Percentiles rank a stretch among this genome's conserved stretches.
Conservation (phyloP, 1,140 invertebrate genomes). For the Meloidogyne floridensis region DNA sequence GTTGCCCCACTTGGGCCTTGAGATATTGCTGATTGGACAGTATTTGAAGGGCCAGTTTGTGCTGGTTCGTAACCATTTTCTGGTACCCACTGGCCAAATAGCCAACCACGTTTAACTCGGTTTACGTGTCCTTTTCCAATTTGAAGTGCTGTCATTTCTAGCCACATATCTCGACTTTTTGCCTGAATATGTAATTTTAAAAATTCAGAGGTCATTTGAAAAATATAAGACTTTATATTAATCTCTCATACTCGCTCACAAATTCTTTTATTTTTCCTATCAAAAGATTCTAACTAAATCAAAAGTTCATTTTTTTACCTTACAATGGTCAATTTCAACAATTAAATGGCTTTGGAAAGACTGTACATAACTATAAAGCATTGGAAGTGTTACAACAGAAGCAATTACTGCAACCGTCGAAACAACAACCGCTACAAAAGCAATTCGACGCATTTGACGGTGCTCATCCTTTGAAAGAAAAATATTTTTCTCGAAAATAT, state of each 20-base stretch:
- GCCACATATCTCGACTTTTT: constrained; percentile 65
- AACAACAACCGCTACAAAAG: constrained; percentile 65
- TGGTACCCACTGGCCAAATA: constrained; percentile 66
- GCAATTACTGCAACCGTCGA: constrained; percentile 65
- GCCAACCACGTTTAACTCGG: constrained; percentile 63
- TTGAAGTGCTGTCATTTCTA: constrained; percentile 65
- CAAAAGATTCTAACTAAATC: no score
- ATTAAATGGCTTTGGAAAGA: constrained; percentile 65
- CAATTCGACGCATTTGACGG: constrained; percentile 65
- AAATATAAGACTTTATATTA: no score
- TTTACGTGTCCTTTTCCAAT: constrained; percentile 64
- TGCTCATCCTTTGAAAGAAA: constrained; percentile 16
- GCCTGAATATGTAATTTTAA: constrained; percentile 37
- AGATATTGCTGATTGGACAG: constrained; percentile 3
- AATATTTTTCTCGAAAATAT: not conserved
- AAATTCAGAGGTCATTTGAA: not conserved
- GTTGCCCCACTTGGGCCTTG: constrained; percentile 32
- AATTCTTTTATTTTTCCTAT: no score
- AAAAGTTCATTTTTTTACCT: constrained; percentile 39
- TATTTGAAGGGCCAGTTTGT: constrained; percentile 17
- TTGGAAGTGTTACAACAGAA: constrained; percentile 64
- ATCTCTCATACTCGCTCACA: no score
- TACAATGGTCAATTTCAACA: constrained; percentile 66
- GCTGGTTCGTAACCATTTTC: constrained; percentile 43
- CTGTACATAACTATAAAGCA: constrained; percentile 66